A percentile compares a stretch with the other conserved stretches of the same genome.
Conservation (phyloP, 1,140 invertebrate genomes). For the Pseudomyrmex cubaensis region DNA sequence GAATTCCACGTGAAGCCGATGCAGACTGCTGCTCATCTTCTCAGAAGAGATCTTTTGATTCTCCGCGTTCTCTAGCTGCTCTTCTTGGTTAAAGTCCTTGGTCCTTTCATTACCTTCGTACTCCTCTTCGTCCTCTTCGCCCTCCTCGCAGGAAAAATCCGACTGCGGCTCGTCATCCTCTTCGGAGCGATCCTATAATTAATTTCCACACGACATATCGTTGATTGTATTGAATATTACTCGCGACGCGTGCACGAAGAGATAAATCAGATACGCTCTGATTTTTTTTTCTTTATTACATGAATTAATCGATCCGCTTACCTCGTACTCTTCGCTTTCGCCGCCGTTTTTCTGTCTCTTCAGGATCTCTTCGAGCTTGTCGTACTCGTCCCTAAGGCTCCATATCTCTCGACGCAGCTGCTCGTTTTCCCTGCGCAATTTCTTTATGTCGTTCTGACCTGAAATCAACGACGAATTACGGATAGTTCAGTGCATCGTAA, state of each 20-base stretch:
- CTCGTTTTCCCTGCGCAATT: slow-evolving; percentile 94
- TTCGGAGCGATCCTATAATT: slow-evolving; percentile 83
- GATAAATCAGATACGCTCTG: neutral
- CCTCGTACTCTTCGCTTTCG: slow-evolving; percentile 84
- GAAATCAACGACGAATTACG: slow-evolving; percentile 73
- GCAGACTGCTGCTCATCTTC: slow-evolving; percentile 75
- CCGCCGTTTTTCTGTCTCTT: slow-evolving; percentile 87
- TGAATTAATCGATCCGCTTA: neutral
- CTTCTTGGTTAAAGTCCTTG: slow-evolving; percentile 73
- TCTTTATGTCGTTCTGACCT: slow-evolving; percentile 96
- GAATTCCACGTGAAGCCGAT: slow-evolving; percentile 87
- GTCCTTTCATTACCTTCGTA: slow-evolving; percentile 74
- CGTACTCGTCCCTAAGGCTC: slow-evolving; percentile 94
- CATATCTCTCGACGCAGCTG: slow-evolving; percentile 94
- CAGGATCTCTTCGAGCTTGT: slow-evolving; percentile 92
- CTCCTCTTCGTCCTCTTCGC: slow-evolving; percentile 76
- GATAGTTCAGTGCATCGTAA: neutral
- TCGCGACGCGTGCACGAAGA: neutral
- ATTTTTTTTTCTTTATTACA: neutral
- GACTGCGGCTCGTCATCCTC: slow-evolving; percentile 77
- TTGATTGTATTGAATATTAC: neutral
- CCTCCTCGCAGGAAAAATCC: slow-evolving; percentile 76
- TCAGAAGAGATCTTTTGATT: slow-evolving; percentile 81
- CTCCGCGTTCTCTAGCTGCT: slow-evolving; percentile 80
- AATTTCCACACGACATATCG: neutral